phyloP scores from a whole-genome alignment of 2,113 vertebrate species.

The Gobiocypris rarus region DNA sequence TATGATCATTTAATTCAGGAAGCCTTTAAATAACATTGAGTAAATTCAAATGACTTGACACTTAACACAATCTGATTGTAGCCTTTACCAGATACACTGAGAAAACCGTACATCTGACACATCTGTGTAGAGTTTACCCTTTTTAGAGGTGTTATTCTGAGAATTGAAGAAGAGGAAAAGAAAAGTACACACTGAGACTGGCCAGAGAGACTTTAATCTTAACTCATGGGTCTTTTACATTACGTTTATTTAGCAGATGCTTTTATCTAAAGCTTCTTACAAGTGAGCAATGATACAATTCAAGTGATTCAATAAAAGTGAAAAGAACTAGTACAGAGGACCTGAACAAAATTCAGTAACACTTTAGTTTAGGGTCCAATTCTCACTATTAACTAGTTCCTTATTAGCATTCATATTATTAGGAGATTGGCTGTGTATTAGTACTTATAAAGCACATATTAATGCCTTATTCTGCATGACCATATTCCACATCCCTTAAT shows the following conservation, averaged over 20 bases:
- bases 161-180: not conserved
- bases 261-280: not conserved
- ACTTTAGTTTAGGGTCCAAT: no score
- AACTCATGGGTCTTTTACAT: no score
- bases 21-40: not conserved
- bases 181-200: not conserved
- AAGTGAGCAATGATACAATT: slow-evolving; percentile 1
- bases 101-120: not conserved
- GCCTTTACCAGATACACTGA: not conserved
- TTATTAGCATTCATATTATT: no score
- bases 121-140: not conserved
- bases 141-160: not conserved
- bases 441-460: no score
- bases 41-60: not conserved
- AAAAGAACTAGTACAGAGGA: not conserved
- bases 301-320: not conserved
- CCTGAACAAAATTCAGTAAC: not conserved
- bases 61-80: not conserved
- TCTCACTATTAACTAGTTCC: no score
- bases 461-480: no score
- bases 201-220: not conserved
- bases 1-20: slow-evolving; percentile 1
- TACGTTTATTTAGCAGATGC: not conserved
- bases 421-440: no score
- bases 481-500: no score